Evolutionary conservation across 2,797 vertebrate species (phyloP), one percentile per base, ranked within the genome.

Genomic region (Propithecus perrieri): DNA sequence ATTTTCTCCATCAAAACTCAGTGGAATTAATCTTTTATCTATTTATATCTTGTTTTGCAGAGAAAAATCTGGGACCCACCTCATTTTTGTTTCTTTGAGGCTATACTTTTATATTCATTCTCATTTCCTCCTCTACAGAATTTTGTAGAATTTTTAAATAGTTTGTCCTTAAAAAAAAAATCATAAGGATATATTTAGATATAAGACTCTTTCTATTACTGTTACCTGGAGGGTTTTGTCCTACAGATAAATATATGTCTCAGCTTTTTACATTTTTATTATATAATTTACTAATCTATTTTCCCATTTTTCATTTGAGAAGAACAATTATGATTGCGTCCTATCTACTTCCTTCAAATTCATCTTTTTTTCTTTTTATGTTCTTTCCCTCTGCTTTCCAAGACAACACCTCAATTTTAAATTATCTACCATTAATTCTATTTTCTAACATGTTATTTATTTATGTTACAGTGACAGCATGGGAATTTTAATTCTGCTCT

Each of bases 21-120:
- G 7, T 30, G 17, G n/a, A 30, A 61, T 48, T 94, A 92, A 85
- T 92, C 53, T 91, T 85, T 93, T 85, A 85, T 28, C 33, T 72
- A 79, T 59, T 88, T 46, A 43, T 75, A 53, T 11, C n/a, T 81
- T 72, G 5, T 69, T 79, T 89, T 72, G 5, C 43, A 48, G 2
- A 92, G 12, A 28, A 89, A 71, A 91, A 76, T 65, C 43, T 91
- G 22, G 35, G 5, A 89, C 6, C 2, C 18, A 8, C 4, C 17
- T 28, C 14, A 33, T 30, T 72, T 67, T 86, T 85, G 35, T 76
- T 93, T 84, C 57, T 75, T 63, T 48, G 26, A 55, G 4, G 17
- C 4, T 89, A 57, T n/a, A 53, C 11, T 67, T 74, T 84, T 61
- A 69, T 85, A 85, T 86, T 53, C 20, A 14, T 57, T 53, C 80